Evolutionary conservation across 1,140 invertebrate genomes (phyloP), one percentile per base, ranked within the genome.

Genomic region (Leptopilina boulardi): DNA sequence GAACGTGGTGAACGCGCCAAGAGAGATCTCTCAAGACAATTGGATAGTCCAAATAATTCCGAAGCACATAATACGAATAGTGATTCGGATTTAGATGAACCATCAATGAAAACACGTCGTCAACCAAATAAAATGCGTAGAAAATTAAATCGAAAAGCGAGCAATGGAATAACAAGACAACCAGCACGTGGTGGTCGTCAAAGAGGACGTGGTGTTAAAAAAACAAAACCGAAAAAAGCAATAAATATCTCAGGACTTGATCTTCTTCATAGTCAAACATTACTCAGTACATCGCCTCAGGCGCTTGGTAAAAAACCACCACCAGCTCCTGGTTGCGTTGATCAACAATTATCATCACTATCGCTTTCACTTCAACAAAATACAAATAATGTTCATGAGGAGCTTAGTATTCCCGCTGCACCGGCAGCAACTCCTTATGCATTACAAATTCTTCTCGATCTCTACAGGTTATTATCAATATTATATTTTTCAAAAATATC

Each of bases 191-290:
- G 89, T 9, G 86, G 91, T 79, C 89, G 91, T 79, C 89, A 91
- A 42, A 87, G 90, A 42, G 91, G 92, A 38, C 85, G 91, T 80
- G 89, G 88, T 66, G 88, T 93, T 10, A 93, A 93, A 84, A 92
- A 92, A 82, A 87, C 90, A 3, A 94, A 93, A 84, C 91, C 92
- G 2, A 94, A 94, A 84, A 94, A 94, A 84, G 84, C 92, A 8
- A 93, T 93, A 30, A 94, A 95, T 89, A 97, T 97, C 81, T 95
- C 94, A 76, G 96, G 97, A 19, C 91, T 98, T 72, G 97, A 98
- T 91, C 91, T 98, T 78, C 90, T 99, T 76, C 97, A 99, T 88
- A 97, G 94, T 84, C 95, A 98, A 89, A 98, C 97, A 19, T 90
- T 98, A 70, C 92, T 97, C 3, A 98, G 96, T 84, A 98, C 97